Evolutionary conservation across 2,888 invertebrate species (phyloP), one percentile per base, ranked within the genome.

Genomic region (Sarcophaga subvicina): DNA sequence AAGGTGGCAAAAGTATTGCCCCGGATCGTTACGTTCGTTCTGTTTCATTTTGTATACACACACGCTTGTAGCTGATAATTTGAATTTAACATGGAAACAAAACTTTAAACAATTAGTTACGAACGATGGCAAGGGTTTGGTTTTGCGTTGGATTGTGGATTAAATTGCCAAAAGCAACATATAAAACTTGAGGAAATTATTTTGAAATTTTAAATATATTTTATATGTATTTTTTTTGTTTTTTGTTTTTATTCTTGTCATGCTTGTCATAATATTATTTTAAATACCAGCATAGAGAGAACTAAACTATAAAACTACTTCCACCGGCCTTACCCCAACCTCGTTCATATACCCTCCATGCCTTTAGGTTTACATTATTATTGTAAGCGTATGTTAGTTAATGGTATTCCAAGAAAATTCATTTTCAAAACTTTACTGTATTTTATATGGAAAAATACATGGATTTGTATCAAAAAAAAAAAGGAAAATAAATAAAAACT

Each of bases 51-150:
- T 54, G 37, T 37, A 62, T 62, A 62, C n/a, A 62, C 22, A 62
- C 22, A 62, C 62, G 62, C 37, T 62, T 20, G n/a, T 11, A 62
- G n/a, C 62, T 17, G 10, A n/a, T 83, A 83, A 72, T 83, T 72
- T 78, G 71, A 77, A 60, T 82, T 82, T 76, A 76, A 82, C 71
- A 82, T 47, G 71, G 60, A 77, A 66, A 77, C 71, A 14, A 54
- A 54, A 54, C 37, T 37, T 37, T 37, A 54, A 54, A 17, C 54
- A 54, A 54, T 37, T 37, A 37, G 8, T 37, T 37, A 37, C 37
- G 37, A 37, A 37, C 37, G 37, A 10, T 37, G 37, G 37, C 37
- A 37, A 37, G 37, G 37, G 8, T 37, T 8, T 37, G 37, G 37
- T 37, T 37, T 37, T 37, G 54, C 22, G 17, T 12, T 54, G 14